Conservation (phyloP, 2,888 invertebrate genomes). For the Chelonus formosanus region DNA sequence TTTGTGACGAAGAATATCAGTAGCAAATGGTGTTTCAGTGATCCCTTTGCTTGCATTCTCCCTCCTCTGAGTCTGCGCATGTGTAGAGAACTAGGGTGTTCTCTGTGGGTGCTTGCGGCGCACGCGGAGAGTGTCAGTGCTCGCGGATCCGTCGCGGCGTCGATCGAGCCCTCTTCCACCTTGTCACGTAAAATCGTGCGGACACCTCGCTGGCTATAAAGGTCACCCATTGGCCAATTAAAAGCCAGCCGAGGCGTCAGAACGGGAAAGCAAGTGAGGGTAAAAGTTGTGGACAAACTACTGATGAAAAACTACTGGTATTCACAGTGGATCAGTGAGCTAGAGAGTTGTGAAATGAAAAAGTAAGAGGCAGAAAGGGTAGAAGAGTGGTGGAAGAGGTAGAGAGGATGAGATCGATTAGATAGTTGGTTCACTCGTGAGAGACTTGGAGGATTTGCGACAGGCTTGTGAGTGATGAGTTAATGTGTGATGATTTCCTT, state of each 20-base stretch:
- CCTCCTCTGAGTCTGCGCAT: conserved; percentile 18
- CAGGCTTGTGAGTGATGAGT: too few species aligned
- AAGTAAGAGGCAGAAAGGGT: conserved; percentile 21
- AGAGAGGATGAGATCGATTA: conserved; percentile 53
- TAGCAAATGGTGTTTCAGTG: conserved; percentile 5
- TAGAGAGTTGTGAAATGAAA: too few species aligned
- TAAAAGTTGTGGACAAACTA: conserved; percentile 15
- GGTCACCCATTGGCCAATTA: conserved; percentile 3
- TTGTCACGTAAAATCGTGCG: conserved; percentile 35
- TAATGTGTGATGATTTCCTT: too few species aligned
- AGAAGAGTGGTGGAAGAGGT: conserved; percentile 37
- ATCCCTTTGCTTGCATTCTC: conserved; percentile 8
- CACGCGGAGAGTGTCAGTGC: conserved; percentile 48
- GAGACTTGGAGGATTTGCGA: conserved; percentile 6
- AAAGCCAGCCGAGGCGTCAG: conserved; percentile 11
- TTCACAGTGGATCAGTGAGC: too few species aligned
- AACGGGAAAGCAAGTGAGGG: conserved; percentile 2
- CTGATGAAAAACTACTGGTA: not conserved
- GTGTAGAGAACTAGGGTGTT: conserved; percentile 22
- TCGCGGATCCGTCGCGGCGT: conserved; percentile 55
- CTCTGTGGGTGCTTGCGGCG: conserved; percentile 37
- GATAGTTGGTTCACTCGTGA: conserved; percentile 38
- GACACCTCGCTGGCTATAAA: conserved; percentile 18
- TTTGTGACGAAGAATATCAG: conserved; percentile 23
- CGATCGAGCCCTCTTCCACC: conserved; percentile 45